Base-by-base conservation (phyloP, 2,888 invertebrate species). In the Falcaria lacertinaria region DNA sequence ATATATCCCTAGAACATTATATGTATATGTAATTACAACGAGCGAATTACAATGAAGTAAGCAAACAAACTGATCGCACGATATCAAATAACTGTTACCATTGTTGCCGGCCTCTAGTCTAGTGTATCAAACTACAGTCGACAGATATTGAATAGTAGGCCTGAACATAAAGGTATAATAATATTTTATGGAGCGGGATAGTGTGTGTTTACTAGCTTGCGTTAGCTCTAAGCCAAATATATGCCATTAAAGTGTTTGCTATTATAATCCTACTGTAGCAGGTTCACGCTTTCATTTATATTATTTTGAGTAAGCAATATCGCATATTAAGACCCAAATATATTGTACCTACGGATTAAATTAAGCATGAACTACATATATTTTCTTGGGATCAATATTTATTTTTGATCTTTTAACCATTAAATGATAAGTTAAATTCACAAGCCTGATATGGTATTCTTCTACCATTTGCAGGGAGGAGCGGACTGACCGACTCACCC, bases 41-140 rank as follows among this genome's bases (percentile, higher is more conserved):
- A n/a, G 34, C 22, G 15, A 35, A 28, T 36, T 41, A 52, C 16
- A 34, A 33, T 8, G 41, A 40, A 25, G 45, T 42, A 33, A 43
- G 45, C 39, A 37, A 41, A 48, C 39, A 42, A 40, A 39, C 42
- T 45, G 48, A 59, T 60, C 52, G 35, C 57, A 60, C 49, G 57
- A 52, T 65, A 63, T 69, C 58, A 38, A 41, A 60, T 66, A 56
- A 60, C 65, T 36, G 43, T 60, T 50, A 55, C 45, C 47, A 28
- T n/a, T n/a, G n/a, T n/a, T n/a, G n/a, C n/a, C n/a, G 22, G 11
- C 11, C 3, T 28, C 11, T 28, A 22, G 22, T 19, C 4, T 15
- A 8, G 40, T 44, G 41, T 60, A 59, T 54, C 52, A 50, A 54
- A 48, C 50, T 54, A 52, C 53, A 51, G 33, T 47, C 45, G 47